Base-by-base conservation (phyloP, 1,140 invertebrate genomes). In the Halictus rubicundus region DNA sequence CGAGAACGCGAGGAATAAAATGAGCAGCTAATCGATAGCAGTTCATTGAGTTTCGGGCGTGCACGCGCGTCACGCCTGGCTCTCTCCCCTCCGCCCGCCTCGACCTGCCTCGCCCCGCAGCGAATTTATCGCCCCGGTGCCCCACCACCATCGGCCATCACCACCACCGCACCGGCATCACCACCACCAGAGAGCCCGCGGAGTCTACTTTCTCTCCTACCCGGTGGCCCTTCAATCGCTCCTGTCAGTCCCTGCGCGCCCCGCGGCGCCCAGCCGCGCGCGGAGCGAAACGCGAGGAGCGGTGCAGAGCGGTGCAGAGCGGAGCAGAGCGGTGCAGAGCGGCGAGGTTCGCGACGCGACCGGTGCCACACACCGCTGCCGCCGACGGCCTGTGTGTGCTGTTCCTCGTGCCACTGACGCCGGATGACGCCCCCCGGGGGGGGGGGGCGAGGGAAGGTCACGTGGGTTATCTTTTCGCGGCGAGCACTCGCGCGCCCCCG, bases 21-120 rank as follows among this genome's bases (percentile, higher is more conserved):
- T 90, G 90, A 91, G 88, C 88, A 88, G 81, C 89, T 89, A 90
- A 92, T 91, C 91, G 90, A 91, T 91, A 91, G 80, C 83, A 89
- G 90, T 91, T 92, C 90, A 90, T 92, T 91, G 91, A 91, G 90
- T 91, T 91, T 91, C 87, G 86, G 89, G 68, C 82, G 84, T 83
- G 78, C 81, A 61, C 86, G 80, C 82, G 84, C 84, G 69, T 39
- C 60, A 64, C 76, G 25, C 54, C 72, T 25, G 49, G 23, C 27
- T 7, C 23, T 7, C 23, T 72, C 54, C 42, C 73, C 60, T 27
- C 32, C 42, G 12, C 49, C n/a, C 46, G 32, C 27, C 49, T 52
- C 49, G 14, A 1, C 57, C 57, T 14, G 65, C 74, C 61, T 49
- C 59, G 54, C 37, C 60, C 60, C 42, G 16, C 54, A 5, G 54